Conservation (phyloP, 2,797 vertebrate genomes). For the Falco biarmicus region DNA sequence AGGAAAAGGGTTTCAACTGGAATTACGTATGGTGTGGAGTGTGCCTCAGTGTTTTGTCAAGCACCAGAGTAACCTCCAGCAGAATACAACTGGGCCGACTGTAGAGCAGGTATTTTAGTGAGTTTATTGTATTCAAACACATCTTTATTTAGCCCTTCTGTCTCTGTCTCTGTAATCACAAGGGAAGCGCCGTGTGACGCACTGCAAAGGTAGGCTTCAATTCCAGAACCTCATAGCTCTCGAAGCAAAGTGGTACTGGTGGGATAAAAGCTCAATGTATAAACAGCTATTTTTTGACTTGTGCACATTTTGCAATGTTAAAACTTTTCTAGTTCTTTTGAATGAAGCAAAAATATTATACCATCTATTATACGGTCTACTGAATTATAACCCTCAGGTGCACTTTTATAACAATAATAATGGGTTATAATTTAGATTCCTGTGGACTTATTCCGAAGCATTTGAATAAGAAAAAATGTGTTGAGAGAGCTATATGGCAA, state of each 20-base stretch:
- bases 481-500: conserved; percentile 76
- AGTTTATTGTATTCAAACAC: conserved; percentile 68
- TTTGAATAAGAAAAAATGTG: neutral
- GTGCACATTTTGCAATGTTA: neutral
- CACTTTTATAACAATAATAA: neutral
- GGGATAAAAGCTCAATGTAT: conserved; percentile 25
- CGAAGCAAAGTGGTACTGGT: conserved; percentile 73
- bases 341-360: neutral
- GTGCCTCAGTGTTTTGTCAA: neutral
- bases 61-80: neutral
- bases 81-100: neutral
- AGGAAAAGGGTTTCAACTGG: conserved; percentile 9
- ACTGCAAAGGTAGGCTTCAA: conserved; percentile 97
- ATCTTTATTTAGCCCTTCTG: conserved; percentile 90
- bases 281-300: neutral
- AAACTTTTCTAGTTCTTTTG: neutral
- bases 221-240: conserved; percentile 81
- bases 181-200: conserved; percentile 98
- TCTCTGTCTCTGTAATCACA: conserved; percentile 96
- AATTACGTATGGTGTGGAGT: neutral
- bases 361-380: neutral
- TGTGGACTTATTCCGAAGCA: conserved; percentile 20
- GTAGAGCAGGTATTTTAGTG: conserved; percentile 67
- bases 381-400: conserved; percentile 61
- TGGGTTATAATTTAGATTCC: conserved; percentile 26